These are phyloP conservation scores for Drosophila diplacantha DNA, from an alignment of 2,888 invertebrate genomes.

Conservation along the genomic window DNA sequence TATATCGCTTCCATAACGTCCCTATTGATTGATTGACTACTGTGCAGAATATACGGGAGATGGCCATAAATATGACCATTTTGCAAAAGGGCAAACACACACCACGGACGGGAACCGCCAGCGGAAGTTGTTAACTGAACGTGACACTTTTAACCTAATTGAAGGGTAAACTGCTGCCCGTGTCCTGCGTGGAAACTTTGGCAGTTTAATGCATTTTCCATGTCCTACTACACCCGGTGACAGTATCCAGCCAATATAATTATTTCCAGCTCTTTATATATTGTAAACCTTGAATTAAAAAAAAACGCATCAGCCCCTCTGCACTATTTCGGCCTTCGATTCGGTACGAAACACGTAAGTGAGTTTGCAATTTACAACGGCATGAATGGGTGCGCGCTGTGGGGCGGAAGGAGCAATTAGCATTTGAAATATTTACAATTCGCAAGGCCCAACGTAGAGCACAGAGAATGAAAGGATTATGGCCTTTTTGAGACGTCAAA, in stretches of 20 bases:
- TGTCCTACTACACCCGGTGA: neutral
- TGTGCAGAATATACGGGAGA: constrained; percentile 5
- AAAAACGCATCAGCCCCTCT: neutral
- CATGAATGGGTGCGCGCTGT: neutral
- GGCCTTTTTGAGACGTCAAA: constrained; percentile 19
- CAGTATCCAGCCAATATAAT: neutral
- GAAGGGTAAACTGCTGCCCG: constrained; percentile 11
- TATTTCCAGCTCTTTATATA: neutral
- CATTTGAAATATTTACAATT: constrained; percentile 42
- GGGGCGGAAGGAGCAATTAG: constrained; percentile 26
- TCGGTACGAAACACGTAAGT: neutral
- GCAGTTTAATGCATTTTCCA: constrained; percentile 23
- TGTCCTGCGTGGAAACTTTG: constrained; percentile 3
- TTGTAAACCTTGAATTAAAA: constrained; percentile 11
- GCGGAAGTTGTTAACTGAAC: constrained; percentile 27
- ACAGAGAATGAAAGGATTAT: constrained; percentile 4
- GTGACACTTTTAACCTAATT: constrained; percentile 48
- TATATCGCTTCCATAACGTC: neutral
- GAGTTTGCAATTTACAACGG: constrained; percentile 12
- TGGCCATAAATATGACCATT: neutral
- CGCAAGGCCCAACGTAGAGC: constrained; percentile 41
- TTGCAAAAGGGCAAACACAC: neutral
- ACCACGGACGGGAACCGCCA: neutral
- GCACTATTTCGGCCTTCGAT: constrained; percentile 4
- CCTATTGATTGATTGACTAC: neutral